Evolutionary conservation across 2,113 vertebrate species (phyloP).

Genomic region (Silurus meridionalis): DNA sequence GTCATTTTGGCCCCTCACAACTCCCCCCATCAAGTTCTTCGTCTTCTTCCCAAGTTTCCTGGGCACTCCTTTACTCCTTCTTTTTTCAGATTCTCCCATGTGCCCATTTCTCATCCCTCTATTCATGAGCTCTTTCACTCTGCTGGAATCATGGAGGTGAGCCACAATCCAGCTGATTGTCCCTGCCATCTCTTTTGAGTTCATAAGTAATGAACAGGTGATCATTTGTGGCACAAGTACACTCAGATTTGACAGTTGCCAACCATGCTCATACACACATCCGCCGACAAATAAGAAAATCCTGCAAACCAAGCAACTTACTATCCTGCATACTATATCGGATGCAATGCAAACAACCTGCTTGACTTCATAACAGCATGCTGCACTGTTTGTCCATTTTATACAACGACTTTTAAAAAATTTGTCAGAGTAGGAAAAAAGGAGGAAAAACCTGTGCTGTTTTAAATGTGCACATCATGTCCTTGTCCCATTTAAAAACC

Average conservation of each 20-base stretch:
- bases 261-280: conserved; percentile 14
- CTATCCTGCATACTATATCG: conserved; percentile 23
- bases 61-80: conserved; percentile 54
- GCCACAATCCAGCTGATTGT: conserved; percentile 68
- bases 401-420: not conserved
- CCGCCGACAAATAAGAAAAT: conserved; percentile 32
- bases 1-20: conserved; percentile 43
- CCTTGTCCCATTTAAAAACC: conserved; percentile 30
- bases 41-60: not conserved
- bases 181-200: conserved; percentile 72
- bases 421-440: not conserved
- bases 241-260: conserved; percentile 40
- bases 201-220: conserved; percentile 78
- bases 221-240: conserved; percentile 72
- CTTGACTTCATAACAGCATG: not conserved
- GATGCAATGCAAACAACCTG: not conserved
- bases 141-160: conserved; percentile 70
- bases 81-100: conserved; percentile 56
- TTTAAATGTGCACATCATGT: conserved; percentile 26
- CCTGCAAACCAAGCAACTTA: conserved; percentile 43
- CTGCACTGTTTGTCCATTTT: not conserved
- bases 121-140: conserved; percentile 63
- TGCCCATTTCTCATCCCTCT: conserved; percentile 61
- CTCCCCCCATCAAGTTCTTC: conserved; percentile 25
- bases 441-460: not conserved